Base-by-base conservation (phyloP, 2,888 invertebrate species). In the Drosophila merina region DNA sequence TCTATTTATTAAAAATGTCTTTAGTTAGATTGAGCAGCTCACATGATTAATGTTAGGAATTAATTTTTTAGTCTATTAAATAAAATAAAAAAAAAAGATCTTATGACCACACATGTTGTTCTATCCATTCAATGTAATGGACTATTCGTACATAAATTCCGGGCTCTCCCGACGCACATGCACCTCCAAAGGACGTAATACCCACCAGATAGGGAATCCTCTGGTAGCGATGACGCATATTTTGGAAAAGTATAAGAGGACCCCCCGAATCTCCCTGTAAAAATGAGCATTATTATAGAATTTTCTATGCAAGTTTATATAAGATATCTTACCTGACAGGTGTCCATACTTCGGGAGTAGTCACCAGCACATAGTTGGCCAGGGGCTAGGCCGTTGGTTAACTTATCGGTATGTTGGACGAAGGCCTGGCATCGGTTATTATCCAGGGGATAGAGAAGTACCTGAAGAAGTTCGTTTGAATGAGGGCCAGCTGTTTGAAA, bases 41-140 rank as follows among this genome's bases (percentile, higher is more conserved):
- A 36, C 6, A 6, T 4, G 4, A 4, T n/a, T 36, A n/a, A n/a
- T n/a, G 1, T 10, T n/a, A 10, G 10, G 6, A 36, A 36, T n/a
- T 36, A 6, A 36, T 12, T 36, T 36, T 6, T 36, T 36, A 12
- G 36, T 3, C 1, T 10, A 33, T 20, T 2, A 28, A 28, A 12
- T 36, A 12, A n/a, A 36, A 12, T 5, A 36, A 5, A 36, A 33
- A 3, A 33, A n/a, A 12, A 6, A 12, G 4, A 9, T 3, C 4
- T 52, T 62, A 45, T 26, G n/a, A n/a, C 77, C 79, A 79, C 38
- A 77, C 76, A n/a, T 63, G 54, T n/a, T 56, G 28, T 36, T 80
- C 79, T 30, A 80, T 76, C 79, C 79, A 79, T 25, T 57, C 56
- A 9, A 76, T 28, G 30, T 76, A 79, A 20, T 70, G 62, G 1